A percentile compares a stretch with the other conserved stretches of the same genome.
These are phyloP conservation scores for Pocillopora grandis DNA, from an alignment of 92 coral and sea anemone genomes.

Conservation along the genomic window DNA sequence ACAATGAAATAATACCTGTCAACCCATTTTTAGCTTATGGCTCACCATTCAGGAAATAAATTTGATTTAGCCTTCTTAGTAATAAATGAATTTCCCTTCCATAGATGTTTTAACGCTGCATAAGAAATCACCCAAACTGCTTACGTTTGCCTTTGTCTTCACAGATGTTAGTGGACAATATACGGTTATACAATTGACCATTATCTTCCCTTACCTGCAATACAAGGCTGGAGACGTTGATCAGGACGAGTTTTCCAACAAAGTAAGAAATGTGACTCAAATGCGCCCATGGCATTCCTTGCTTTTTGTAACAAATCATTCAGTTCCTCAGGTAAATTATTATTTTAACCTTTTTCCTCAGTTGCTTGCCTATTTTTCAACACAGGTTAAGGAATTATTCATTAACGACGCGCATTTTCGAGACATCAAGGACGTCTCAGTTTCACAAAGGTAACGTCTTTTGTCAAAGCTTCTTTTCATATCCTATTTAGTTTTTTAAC, in stretches of 20 bases:
- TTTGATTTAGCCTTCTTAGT: no score
- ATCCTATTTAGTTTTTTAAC: no score
- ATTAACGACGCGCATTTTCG: neutral
- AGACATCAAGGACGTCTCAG: neutral
- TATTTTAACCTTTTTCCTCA: neutral
- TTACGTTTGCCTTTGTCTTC: neutral
- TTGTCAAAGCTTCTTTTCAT: neutral
- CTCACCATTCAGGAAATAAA: no score
- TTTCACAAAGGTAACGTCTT: neutral
- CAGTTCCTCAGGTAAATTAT: neutral
- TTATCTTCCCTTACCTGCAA: constrained; percentile 18
- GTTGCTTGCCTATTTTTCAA: neutral
- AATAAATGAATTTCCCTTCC: no score
- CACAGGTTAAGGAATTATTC: constrained; percentile 8
- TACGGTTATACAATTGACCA: constrained; percentile 6
- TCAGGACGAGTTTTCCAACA: neutral
- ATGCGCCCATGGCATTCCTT: no score
- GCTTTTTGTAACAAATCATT: no score
- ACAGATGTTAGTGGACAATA: neutral
- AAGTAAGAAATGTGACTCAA: constrained; percentile 6
- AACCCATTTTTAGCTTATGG: no score
- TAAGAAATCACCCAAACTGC: no score
- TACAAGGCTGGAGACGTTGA: neutral
- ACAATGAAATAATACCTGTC: no score
- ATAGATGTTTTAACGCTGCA: no score